Percentiles rank a stretch among this genome's conserved stretches.
Conservation (phyloP, 2,113 vertebrate genomes). For the Strix uralensis region DNA sequence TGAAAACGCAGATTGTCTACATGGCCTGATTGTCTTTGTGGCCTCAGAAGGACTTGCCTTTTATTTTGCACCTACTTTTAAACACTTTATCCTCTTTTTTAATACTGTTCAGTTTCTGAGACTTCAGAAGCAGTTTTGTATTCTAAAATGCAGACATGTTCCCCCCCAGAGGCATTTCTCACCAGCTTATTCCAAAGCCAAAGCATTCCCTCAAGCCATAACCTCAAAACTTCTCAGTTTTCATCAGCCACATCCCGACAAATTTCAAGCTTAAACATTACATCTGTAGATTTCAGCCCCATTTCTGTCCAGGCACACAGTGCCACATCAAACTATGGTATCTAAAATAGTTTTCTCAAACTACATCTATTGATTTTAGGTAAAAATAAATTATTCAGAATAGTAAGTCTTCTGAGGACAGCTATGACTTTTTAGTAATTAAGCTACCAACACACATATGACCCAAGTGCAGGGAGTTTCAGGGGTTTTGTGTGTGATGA, state of each 20-base stretch:
- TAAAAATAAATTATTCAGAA: not conserved
- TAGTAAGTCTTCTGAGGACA: not conserved
- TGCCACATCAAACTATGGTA: not conserved
- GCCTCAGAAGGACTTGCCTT: slow-evolving; percentile 26
- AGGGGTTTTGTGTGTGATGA: not conserved
- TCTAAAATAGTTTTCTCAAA: not conserved
- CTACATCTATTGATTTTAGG: not conserved
- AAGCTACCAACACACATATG: not conserved
- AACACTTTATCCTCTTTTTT: not conserved
- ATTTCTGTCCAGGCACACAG: not conserved
- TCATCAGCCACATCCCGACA: not conserved
- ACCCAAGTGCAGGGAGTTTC: not conserved
- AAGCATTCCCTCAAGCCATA: slow-evolving; percentile 12
- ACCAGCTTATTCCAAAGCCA: slow-evolving; percentile 20
- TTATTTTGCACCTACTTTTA: slow-evolving; percentile 16
- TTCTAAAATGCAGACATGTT: not conserved
- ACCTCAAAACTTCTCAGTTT: not conserved
- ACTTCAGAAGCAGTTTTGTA: not conserved
- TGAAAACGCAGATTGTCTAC: slow-evolving; percentile 57
- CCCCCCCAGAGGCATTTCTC: not conserved
- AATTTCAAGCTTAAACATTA: not conserved
- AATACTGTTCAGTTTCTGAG: slow-evolving; percentile 21
- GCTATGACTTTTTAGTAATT: not conserved
- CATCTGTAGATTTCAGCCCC: not conserved
- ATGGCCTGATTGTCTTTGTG: slow-evolving; percentile 51